These are phyloP conservation scores for western clawed frog (Xenopus tropicalis) DNA, from an alignment of 2,113 vertebrate genomes.

Conservation along the genomic window DNA sequence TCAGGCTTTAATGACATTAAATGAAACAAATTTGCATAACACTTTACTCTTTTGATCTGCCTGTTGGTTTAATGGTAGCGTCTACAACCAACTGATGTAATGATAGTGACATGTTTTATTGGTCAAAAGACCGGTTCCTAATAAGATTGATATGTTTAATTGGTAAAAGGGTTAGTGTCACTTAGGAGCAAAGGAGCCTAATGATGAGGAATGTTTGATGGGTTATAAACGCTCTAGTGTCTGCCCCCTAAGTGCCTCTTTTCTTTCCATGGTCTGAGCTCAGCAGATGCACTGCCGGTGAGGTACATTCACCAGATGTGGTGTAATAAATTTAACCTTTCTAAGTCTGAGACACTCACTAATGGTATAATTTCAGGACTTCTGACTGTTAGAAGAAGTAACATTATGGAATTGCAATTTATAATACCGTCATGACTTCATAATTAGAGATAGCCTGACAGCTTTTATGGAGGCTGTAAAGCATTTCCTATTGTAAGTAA, in stretches of 20 bases:
- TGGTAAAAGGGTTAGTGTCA: constrained; percentile 11
- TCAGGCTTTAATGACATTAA: constrained; percentile 28
- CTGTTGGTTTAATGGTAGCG: not conserved
- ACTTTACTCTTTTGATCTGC: constrained; percentile 12
- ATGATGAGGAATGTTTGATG: constrained; percentile 1
- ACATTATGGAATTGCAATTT: not conserved
- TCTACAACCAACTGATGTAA: constrained; percentile 8
- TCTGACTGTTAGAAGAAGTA: not conserved
- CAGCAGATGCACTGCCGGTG: not conserved
- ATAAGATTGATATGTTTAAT: not conserved
- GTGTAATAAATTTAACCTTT: constrained; percentile 15
- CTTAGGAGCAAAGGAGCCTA: not conserved
- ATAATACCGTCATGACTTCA: not conserved
- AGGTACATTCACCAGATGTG: constrained; percentile 16
- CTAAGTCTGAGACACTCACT: not conserved
- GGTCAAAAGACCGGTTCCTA: not conserved
- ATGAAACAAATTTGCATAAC: constrained; percentile 34
- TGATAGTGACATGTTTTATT: constrained; percentile 10
- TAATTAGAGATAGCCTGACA: not conserved
- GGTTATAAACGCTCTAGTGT: constrained; percentile 5
- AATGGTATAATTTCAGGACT: not conserved
- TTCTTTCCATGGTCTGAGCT: not conserved
- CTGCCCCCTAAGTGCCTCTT: not conserved
- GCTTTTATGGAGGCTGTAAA: not conserved
- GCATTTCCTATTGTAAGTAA: not conserved